Percentiles rank a stretch among this genome's conserved stretches.
Conservation (phyloP, 1,140 invertebrate genomes). For the Lanistes nyassanus region DNA sequence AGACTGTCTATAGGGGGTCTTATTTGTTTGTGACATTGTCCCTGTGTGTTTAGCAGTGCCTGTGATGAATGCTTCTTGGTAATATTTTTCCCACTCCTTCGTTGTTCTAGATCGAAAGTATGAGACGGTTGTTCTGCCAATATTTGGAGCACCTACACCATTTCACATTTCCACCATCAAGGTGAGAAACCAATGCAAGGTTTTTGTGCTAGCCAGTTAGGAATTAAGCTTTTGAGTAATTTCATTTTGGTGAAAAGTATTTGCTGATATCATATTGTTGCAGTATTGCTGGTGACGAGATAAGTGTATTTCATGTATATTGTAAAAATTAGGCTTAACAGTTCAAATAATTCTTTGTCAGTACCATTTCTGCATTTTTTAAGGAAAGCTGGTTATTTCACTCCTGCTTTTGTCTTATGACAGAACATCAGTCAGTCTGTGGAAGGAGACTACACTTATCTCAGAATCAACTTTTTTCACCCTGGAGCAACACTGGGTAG, state of each 20-base stretch:
- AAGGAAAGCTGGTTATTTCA: no score
- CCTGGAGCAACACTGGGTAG: constrained; percentile 86
- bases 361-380: no score
- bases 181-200: constrained; percentile 43
- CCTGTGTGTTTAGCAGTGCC: neutral
- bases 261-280: no score
- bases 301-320: neutral
- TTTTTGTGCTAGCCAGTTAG: no score
- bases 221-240: no score
- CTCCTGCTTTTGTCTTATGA: no score
- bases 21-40: neutral
- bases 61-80: constrained; percentile 14
- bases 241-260: no score
- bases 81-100: no score
- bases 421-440: constrained; percentile 96
- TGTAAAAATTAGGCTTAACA: no score
- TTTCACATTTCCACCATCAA: constrained; percentile 99
- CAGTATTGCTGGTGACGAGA: no score
- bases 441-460: constrained; percentile 98
- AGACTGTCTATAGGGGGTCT: no score
- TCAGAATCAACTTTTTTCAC: constrained; percentile 99
- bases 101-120: constrained; percentile 89
- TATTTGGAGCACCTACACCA: constrained; percentile 95
- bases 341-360: no score
- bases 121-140: constrained; percentile 95